Base-by-base conservation (phyloP, 2,113 vertebrate species). In the Leptobrachium leishanense region DNA sequence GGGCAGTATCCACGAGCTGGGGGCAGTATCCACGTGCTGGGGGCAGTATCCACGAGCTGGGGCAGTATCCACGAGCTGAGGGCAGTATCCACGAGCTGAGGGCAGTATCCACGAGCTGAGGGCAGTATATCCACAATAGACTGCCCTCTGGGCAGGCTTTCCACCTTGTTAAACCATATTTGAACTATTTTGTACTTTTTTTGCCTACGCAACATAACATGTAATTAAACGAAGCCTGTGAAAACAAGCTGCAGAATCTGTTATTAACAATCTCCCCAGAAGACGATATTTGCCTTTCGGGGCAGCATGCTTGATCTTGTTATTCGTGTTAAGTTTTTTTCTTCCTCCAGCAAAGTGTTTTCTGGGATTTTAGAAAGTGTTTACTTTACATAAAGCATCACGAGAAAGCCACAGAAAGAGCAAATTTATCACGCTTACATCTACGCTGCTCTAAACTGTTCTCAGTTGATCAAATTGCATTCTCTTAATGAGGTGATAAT, bases 251-350 rank as follows among this genome's bases (percentile, higher is more conserved):
- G 46, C 46, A 5, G 8, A 8, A 5, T 50, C 46, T 50, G 46
- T 5, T 50, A 50, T 50, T 50, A 50, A 50, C 46, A 50, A 50
- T 4, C 4, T 50, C 8, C 8, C 46, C 8, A 8, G 4, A 50
- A 50, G 8, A 8, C 46, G 8, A 50, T 50, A 50, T 50, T 5
- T 50, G 46, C 46, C 46, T 50, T 50, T 50, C 8, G 20, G 64
- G 76, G 43, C 54, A 67, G 20, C 78, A 74, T n/a, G 71, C 68
- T 68, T 68, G 42, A 70, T 66, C 78, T 74, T 80, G 78, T 68
- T 50, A 41, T 44, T 31, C 71, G 20, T 7, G 57, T 50, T 50
- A 50, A 50, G 46, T 40, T 40, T 13, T 53, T 40, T 9, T 31
- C 20, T 76, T 46, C 20, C 64, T 53, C 15, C 20, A 41, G 20